Base-by-base conservation (phyloP, 2,888 invertebrate genomes). In the Neuroscelio doddi region DNA sequence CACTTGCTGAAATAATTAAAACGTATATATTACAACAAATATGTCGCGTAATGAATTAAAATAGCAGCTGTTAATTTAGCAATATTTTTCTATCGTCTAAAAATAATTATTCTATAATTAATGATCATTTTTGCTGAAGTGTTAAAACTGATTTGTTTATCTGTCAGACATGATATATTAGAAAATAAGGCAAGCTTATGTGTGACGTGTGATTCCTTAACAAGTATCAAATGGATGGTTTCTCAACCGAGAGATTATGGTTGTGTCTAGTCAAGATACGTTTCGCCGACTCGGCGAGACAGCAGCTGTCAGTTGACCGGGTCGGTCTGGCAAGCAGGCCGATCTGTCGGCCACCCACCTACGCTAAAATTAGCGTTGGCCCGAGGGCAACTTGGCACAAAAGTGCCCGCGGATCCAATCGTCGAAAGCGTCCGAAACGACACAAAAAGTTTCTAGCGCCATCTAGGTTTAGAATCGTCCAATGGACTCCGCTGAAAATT, bases 361-460 rank as follows among this genome's bases (percentile, higher is more conserved):
- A 80, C 78, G 74, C 76, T 80, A 81, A 78, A 80, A 80, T 80
- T 81, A 80, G 80, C 74, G 58, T 8, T 58, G 45, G 58, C 55
- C 61, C 38, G 47, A 50, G 59, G 51, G 51, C 52, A 59, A 56
- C 59, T 63, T 65, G 65, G 67, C 64, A 66, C 64, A 65, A 63
- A 68, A 71, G 65, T 68, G 63, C 58, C 44, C 58, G 56, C 44
- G 58, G 30, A 32, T 61, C 58, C 50, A 56, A 51, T 42, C 52
- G 59, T 59, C 63, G 10, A 16, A n/a, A 1, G 8, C 16, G 16
- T 16, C n/a, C n/a, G n/a, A n/a, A n/a, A n/a, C 30, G 17, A 45
- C 10, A 30, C 9, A 30, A 9, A 30, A 30, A 21, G 5, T 21
- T 21, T 5, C 3, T 5, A 21, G 21, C 30, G 30, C 30, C 30